Evolutionary conservation across 2,888 invertebrate species (phyloP), one percentile per base, ranked within the genome.

Genomic region (Andrena haemorrhoa): DNA sequence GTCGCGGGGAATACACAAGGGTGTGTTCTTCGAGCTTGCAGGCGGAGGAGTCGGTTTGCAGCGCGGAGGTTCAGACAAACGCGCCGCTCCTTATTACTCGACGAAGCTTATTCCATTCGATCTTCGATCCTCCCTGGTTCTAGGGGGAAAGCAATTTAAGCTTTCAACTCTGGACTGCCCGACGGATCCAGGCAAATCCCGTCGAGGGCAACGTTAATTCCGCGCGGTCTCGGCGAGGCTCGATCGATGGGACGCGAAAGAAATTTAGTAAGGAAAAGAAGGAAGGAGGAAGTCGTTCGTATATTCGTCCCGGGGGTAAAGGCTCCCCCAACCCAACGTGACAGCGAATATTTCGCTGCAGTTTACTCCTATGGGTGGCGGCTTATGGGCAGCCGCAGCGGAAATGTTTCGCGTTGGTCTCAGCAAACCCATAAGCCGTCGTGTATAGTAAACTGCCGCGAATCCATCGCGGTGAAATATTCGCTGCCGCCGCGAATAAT

Each of bases 121-220:
- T 26, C 56, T 56, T 10, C 23, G 3, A 10, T 56, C 23, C 23
- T 12, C 23, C 23, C 23, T 10, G 10, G 8, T 26, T 23, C 10
- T 23, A 12, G 23, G 23, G 23, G 56, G 23, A 12, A 56, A 56
- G 23, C 56, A 56, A 56, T 56, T 56, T 56, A 56, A 56, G 56
- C 56, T 51, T 31, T 31, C 10, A 12, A 20, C 12, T 51, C 51
- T 31, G 56, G 66, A 51, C 10, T 5, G 2, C 12, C 31, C n/a
- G 20, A 2, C 10, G 5, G 12, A 51, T 51, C n/a, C 26, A 8
- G n/a, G 12, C 23, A 68, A 53, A 68, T 68, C 8, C 8, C 20
- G 12, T 1, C 6, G 20, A n/a, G 31, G 8, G 33, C 12, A 23
- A 20, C 33, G 53, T 29, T 33, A 20, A 53, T 68, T 23, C 7